Evolutionary conservation across 2,888 invertebrate genomes (phyloP).

Genomic region (Hemicrepidius hirtus): DNA sequence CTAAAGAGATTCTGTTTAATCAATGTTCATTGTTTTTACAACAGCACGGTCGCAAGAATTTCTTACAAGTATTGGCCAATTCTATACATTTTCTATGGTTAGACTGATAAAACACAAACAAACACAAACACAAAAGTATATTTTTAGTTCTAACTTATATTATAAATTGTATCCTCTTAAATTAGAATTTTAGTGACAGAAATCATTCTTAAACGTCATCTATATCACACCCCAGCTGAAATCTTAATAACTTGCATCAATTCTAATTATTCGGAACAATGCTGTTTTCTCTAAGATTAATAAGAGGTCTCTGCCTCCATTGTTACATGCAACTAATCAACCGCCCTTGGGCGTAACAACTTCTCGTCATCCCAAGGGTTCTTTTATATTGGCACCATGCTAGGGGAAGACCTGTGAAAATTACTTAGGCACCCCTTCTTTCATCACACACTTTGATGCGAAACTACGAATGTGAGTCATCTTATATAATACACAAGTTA

Average conservation of each 20-base stretch:
- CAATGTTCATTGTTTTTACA: too few species aligned
- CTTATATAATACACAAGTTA: too few species aligned
- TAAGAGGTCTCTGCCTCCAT: slow-evolving; percentile 37
- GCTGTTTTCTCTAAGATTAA: slow-evolving; percentile 35
- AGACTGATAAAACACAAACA: too few species aligned
- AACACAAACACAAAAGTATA: too few species aligned
- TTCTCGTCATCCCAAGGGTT: slow-evolving; percentile 39
- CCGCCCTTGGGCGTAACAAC: slow-evolving; percentile 39
- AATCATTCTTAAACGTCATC: not conserved
- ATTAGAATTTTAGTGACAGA: slow-evolving; percentile 5
- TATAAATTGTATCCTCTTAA: too few species aligned
- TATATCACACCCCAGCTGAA: not conserved
- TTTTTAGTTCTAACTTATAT: too few species aligned
- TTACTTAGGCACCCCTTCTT: slow-evolving; percentile 26
- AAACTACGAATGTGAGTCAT: not conserved
- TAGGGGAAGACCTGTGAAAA: slow-evolving; percentile 26
- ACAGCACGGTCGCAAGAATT: too few species aligned
- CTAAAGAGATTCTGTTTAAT: too few species aligned
- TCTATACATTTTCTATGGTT: too few species aligned
- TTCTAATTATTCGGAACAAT: slow-evolving; percentile 36
- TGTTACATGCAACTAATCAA: slow-evolving; percentile 41
- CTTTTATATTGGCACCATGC: slow-evolving; percentile 39
- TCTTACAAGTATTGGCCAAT: too few species aligned
- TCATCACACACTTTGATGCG: slow-evolving; percentile 5
- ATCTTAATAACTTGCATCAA: slow-evolving; percentile 32